Conservation (phyloP, 2,888 invertebrate genomes). For the Graphium colonna region DNA sequence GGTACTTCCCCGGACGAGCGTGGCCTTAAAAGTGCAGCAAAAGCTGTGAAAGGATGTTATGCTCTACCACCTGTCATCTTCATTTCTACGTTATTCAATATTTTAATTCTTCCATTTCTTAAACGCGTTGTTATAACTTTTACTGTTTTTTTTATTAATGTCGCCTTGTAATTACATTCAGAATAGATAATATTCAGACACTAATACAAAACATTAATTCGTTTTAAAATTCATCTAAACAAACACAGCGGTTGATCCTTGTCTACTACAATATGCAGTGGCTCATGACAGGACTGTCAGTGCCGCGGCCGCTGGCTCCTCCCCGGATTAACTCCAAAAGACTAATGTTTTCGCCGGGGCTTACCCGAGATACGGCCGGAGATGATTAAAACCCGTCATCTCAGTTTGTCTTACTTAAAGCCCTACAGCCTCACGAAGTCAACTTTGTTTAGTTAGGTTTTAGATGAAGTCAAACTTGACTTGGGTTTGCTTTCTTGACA, state of each 20-base stretch:
- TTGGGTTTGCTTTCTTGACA: not conserved
- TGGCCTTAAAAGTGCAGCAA: too few relatives aligned
- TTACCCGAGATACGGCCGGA: slow-evolving; percentile 7
- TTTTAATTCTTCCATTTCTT: too few relatives aligned
- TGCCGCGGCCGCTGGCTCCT: slow-evolving; percentile 9
- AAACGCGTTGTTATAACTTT: too few relatives aligned
- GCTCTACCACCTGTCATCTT: too few relatives aligned
- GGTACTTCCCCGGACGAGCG: too few relatives aligned
- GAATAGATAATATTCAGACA: not conserved
- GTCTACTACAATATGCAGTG: not conserved
- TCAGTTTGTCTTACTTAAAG: slow-evolving; percentile 20
- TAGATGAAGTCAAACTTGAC: not conserved
- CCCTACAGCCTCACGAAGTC: slow-evolving; percentile 4
- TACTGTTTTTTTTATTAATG: too few relatives aligned
- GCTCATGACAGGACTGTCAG: slow-evolving; percentile 13
- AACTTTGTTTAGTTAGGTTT: slow-evolving; percentile 1
- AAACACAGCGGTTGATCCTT: not conserved
- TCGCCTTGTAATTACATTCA: not conserved
- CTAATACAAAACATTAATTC: not conserved
- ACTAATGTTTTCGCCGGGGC: slow-evolving; percentile 15
- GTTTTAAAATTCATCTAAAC: slow-evolving; percentile 2
- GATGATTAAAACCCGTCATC: slow-evolving; percentile 9
- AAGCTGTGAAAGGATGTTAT: too few relatives aligned
- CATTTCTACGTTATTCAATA: too few relatives aligned
- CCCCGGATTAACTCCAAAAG: slow-evolving; percentile 13